These are phyloP conservation scores for Chalcis sispes DNA, from an alignment of 2,888 invertebrate genomes.

Conservation along the genomic window DNA sequence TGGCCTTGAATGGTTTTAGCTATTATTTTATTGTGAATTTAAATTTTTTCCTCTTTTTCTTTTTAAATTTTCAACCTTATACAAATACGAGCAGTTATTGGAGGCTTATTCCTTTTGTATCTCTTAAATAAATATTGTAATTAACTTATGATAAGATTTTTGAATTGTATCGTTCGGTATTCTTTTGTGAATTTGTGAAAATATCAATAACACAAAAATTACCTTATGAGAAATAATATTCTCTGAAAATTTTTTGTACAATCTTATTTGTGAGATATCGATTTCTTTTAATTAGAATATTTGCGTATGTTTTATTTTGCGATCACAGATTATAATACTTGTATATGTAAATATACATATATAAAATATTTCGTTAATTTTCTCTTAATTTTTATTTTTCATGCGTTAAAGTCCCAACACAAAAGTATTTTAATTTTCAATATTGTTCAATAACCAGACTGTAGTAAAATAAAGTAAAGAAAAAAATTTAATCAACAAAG, in stretches of 20 bases:
- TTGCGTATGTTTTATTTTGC: slow-evolving; percentile 44
- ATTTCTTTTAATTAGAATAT: slow-evolving; percentile 42
- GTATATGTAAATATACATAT: slow-evolving; percentile 52
- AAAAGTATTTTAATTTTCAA: slow-evolving; percentile 43
- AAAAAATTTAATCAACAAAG: slow-evolving; percentile 52
- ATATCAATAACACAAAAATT: slow-evolving; percentile 21
- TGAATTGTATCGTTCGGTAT: slow-evolving; percentile 36
- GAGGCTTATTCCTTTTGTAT: slow-evolving; percentile 32
- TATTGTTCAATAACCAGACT: slow-evolving; percentile 41
- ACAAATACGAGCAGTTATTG: slow-evolving; percentile 45
- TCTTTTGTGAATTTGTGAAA: slow-evolving; percentile 30
- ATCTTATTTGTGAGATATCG: slow-evolving; percentile 32
- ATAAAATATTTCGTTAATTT: slow-evolving; percentile 38
- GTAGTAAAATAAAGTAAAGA: slow-evolving; percentile 50
- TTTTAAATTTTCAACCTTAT: slow-evolving; percentile 35
- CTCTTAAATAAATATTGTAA: slow-evolving; percentile 32
- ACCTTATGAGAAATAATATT: slow-evolving; percentile 23
- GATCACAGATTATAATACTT: slow-evolving; percentile 27
- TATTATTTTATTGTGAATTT: slow-evolving; percentile 17
- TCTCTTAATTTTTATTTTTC: slow-evolving; percentile 53
- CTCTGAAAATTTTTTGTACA: slow-evolving; percentile 38
- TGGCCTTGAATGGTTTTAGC: slow-evolving; percentile 24
- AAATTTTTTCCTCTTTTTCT: too few relatives aligned
- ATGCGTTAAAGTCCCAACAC: too few relatives aligned
- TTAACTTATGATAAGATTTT: slow-evolving; percentile 40